phyloP scores from a whole-genome alignment of 1,140 invertebrate genomes.

The Neodiprion pinetum region DNA sequence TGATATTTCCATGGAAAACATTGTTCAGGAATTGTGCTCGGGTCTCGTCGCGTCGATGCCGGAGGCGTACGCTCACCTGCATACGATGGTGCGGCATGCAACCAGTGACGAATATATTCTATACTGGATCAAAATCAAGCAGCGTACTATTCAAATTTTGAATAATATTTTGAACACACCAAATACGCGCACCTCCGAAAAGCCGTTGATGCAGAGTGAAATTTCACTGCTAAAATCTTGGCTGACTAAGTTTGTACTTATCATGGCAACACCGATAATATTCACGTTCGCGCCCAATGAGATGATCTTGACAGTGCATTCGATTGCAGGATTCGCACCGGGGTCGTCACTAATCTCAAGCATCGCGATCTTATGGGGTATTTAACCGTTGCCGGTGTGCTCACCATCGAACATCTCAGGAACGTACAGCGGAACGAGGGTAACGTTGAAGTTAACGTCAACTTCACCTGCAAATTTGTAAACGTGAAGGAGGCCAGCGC shows the following conservation, averaged over 20 bases:
- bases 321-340: background rate
- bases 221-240: background rate
- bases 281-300: too few relatives aligned
- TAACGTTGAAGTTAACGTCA: constrained; percentile 27
- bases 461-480: constrained; percentile 25
- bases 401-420: constrained; percentile 9
- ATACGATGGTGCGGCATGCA: background rate
- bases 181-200: background rate
- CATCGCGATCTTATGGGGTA: background rate
- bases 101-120: background rate
- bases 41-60: too few relatives aligned
- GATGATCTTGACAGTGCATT: background rate
- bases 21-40: too few relatives aligned
- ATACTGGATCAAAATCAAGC: too few relatives aligned
- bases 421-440: constrained; percentile 18
- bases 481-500: constrained; percentile 20
- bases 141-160: background rate
- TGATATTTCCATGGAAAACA: background rate
- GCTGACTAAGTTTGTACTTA: background rate
- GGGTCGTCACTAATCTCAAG: background rate
- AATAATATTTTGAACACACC: background rate
- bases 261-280: background rate
- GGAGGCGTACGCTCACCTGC: too few relatives aligned
- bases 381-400: background rate
- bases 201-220: background rate